Conservation (phyloP, 2,113 vertebrate genomes). For the Fregetta grallaria region DNA sequence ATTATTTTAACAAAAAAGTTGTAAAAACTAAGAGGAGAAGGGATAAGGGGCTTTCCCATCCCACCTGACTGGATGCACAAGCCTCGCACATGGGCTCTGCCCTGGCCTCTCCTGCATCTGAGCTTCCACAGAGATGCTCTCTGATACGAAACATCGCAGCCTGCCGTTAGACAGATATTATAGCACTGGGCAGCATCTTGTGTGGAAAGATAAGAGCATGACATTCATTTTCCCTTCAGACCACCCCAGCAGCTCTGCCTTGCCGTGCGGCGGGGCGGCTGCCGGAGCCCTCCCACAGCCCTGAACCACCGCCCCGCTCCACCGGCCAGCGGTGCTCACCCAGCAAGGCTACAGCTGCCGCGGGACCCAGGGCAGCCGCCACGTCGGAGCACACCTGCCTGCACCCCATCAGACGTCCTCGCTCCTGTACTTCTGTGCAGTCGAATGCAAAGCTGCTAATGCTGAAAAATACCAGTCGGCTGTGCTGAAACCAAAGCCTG, state of each 20-base stretch:
- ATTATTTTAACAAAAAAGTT: neutral
- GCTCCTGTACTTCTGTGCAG: neutral
- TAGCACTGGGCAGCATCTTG: neutral
- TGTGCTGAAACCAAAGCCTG: rapidly evolving
- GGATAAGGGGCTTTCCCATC: neutral
- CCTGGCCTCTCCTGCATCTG: neutral
- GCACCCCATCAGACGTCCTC: rapidly evolving
- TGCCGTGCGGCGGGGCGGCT: rapidly evolving
- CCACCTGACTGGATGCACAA: rapidly evolving
- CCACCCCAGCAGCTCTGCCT: neutral
- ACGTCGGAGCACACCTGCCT: rapidly evolving
- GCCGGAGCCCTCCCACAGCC: neutral
- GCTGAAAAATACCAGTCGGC: neutral
- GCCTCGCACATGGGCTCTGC: neutral
- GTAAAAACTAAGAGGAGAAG: neutral
- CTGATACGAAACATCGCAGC: rapidly evolving
- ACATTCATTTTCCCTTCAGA: neutral
- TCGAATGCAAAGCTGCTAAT: neutral
- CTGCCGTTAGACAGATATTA: neutral
- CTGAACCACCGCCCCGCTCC: rapidly evolving
- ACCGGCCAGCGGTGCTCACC: rapidly evolving
- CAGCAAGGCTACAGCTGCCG: neutral
- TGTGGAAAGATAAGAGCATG: neutral
- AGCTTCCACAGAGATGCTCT: rapidly evolving
- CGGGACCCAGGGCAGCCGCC: neutral